Base-by-base conservation (phyloP, 2,113 vertebrate species). In the Lucifuga dentata region DNA sequence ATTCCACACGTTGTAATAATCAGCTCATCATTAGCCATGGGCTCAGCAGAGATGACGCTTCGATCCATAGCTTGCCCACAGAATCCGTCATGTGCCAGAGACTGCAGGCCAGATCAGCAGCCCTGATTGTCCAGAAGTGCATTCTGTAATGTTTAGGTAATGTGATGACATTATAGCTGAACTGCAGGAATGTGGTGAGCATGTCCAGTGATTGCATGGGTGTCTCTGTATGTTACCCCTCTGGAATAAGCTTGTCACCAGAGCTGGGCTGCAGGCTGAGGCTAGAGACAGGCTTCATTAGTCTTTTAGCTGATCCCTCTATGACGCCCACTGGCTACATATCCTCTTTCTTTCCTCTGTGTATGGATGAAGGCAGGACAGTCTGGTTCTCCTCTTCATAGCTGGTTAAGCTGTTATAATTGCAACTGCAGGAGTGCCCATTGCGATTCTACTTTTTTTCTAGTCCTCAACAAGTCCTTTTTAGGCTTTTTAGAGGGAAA, bases 171-270 rank as follows among this genome's bases (percentile, higher is more conserved):
- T 82, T 67, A 76, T 70, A 67, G 61, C 59, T 24, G 74, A 59
- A 69, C 53, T 53, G 61, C 67, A 85, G 73, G 75, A 86, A 87
- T 80, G 71, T 36, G 57, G 72, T 69, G 80, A 74, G 60, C 32
- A 50, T 78, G 66, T 78, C 70, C 86, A 79, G 79, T 84, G 81
- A 86, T 85, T 85, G 81, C 78, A 64, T 59, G 78, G 72, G 80
- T 81, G 70, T 80, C 69, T 70, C 39, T 63, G 73, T 72, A 69
- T 56, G 68, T 70, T 83, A 65, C 70, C 64, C 72, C 11, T 20
- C 21, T 3, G 66, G 65, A 78, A 83, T 64, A 78, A 44, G 56
- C 33, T 40, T 70, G 76, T 86, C 77, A 85, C 80, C 77, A 82
- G 81, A 86, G 79, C 81, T 46, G 63, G 80, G 60, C 70, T 68